A percentile compares a stretch with the other conserved stretches of the same genome.
phyloP scores from a whole-genome alignment of 2,113 vertebrate genomes.

The Pycnonotus jocosus region DNA sequence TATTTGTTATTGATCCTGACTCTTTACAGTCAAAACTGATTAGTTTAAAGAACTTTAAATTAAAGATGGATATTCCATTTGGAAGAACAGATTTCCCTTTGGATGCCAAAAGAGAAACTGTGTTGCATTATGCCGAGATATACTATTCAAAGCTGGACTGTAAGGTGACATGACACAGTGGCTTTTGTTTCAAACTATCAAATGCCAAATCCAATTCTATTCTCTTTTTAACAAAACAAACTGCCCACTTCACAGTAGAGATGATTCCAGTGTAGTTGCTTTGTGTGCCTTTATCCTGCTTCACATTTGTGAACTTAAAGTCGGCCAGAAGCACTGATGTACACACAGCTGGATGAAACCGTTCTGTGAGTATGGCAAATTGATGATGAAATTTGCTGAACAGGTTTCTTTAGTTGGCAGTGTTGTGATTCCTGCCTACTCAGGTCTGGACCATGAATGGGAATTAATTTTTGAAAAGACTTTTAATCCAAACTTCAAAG shows the following conservation, averaged over 20 bases:
- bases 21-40: neutral
- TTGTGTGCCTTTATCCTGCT: neutral
- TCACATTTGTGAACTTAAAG: neutral
- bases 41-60: neutral
- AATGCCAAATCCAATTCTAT: neutral
- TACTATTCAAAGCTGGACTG: neutral
- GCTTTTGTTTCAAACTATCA: neutral
- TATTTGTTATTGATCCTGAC: neutral
- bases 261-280: neutral
- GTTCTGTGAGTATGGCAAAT: neutral
- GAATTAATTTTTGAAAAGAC: neutral
- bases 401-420: neutral
- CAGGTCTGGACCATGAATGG: neutral
- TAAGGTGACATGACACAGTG: neutral
- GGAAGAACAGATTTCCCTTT: neutral
- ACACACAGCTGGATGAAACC: neutral
- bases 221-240: conserved; percentile 24
- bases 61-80: neutral
- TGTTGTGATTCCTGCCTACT: neutral
- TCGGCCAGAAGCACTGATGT: neutral
- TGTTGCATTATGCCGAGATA: neutral
- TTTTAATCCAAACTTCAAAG: neutral
- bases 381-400: neutral
- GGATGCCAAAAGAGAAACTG: neutral
- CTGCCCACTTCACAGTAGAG: neutral